Evolutionary conservation across 2,113 vertebrate genomes (phyloP).

Genomic region (Chunga burmeisteri): DNA sequence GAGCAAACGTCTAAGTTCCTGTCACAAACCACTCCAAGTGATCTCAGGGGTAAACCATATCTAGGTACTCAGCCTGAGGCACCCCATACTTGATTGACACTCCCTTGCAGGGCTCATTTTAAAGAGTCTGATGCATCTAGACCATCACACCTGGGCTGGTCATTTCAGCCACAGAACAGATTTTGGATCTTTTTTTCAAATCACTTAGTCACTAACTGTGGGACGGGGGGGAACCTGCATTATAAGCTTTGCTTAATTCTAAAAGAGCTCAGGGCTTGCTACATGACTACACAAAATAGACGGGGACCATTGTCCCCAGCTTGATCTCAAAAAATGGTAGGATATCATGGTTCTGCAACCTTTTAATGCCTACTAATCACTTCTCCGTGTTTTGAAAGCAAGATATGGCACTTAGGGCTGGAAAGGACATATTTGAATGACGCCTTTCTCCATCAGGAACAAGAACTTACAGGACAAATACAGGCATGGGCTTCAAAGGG

Average conservation of each 20-base stretch:
- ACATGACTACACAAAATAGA: not conserved
- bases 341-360: not conserved
- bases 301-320: not conserved
- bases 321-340: not conserved
- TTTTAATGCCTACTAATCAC: not conserved
- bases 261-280: not conserved
- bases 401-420: not conserved
- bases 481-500: not conserved
- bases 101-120: accelerated
- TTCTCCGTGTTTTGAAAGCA: not conserved
- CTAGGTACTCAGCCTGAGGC: not conserved
- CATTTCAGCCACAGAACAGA: not conserved
- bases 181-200: not conserved
- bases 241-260: not conserved
- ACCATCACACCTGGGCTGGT: not conserved
- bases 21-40: not conserved
- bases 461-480: not conserved
- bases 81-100: accelerated
- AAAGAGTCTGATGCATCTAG: not conserved
- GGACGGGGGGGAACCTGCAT: not conserved
- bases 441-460: not conserved
- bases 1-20: not conserved
- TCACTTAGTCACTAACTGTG: not conserved
- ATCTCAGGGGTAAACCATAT: not conserved
- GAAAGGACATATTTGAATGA: not conserved